Evolutionary conservation across 1,140 invertebrate genomes (phyloP).

Genomic region (Popillia japonica): DNA sequence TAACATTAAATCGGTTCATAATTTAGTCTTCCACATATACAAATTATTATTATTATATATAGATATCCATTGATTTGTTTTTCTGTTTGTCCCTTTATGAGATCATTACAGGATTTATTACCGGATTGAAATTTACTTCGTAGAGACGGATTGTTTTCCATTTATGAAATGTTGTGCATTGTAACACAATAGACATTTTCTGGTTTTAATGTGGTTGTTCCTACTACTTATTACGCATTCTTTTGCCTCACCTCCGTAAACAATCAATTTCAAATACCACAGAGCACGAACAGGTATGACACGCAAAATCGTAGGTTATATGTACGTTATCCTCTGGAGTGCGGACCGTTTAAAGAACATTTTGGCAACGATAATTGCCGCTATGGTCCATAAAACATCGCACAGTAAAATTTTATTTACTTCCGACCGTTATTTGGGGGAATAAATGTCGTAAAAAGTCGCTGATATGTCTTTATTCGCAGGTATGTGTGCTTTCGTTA

Average conservation of each 20-base stretch:
- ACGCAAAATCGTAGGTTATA: background rate
- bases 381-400: constrained; percentile 13
- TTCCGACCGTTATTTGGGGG: background rate
- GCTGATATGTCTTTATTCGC: background rate
- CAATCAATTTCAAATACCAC: constrained; percentile 1
- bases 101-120: too few species aligned
- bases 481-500: background rate
- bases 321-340: background rate
- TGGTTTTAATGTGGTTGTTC: too few species aligned
- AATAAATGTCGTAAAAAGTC: background rate
- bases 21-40: too few species aligned
- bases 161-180: too few species aligned
- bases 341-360: constrained; percentile 5
- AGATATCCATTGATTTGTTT: too few species aligned
- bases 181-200: too few species aligned
- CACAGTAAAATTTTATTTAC: constrained; percentile 19
- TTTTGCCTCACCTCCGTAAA: background rate
- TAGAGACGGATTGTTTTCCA: too few species aligned
- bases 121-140: too few species aligned
- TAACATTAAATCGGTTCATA: too few species aligned
- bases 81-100: too few species aligned
- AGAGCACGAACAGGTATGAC: background rate
- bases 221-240: background rate
- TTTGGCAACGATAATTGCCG: constrained; percentile 17
- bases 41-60: too few species aligned